Percentiles rank a stretch among this genome's conserved stretches.
phyloP scores from a whole-genome alignment of 2,888 invertebrate genomes.

The Lasioglossum vierecki region DNA sequence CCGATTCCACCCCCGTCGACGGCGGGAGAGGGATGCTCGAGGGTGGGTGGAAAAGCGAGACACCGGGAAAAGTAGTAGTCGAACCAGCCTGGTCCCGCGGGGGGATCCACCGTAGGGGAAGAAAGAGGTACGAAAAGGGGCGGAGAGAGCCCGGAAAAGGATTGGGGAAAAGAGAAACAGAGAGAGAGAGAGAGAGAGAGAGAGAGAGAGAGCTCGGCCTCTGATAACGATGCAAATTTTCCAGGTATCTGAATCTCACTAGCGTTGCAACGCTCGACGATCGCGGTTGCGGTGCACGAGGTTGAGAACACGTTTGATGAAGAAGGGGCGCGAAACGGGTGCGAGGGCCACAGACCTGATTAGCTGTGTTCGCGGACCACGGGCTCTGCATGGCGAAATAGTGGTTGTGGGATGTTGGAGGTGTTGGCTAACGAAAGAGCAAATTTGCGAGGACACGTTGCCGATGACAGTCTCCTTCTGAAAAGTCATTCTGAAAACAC shows the following conservation, averaged over 20 bases:
- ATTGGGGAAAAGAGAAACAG: constrained; percentile 43
- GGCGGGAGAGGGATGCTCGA: background rate
- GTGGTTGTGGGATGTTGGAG: background rate
- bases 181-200: background rate
- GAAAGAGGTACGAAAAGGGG: constrained; percentile 3
- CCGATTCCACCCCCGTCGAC: background rate
- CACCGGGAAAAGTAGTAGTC: background rate
- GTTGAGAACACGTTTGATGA: constrained; percentile 35
- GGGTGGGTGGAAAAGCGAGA: constrained; percentile 3
- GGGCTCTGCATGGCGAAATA: background rate
- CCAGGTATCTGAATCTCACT: constrained; percentile 51
- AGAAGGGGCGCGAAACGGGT: background rate
- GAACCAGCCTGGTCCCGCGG: background rate
- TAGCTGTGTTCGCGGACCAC: constrained; percentile 15
- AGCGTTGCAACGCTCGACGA: background rate
- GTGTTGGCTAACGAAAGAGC: constrained; percentile 1
- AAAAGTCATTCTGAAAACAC: too few relatives aligned
- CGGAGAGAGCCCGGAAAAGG: constrained; percentile 23
- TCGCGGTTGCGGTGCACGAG: constrained; percentile 49
- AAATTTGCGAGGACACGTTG: background rate
- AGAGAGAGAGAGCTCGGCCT: constrained; percentile 33
- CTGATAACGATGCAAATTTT: constrained; percentile 64
- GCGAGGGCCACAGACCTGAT: constrained; percentile 28
- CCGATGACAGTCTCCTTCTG: background rate
- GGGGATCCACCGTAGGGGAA: constrained; percentile 3